Evolutionary conservation across 2,113 vertebrate species (phyloP), one percentile per base, ranked within the genome.

Genomic region (Emydura subglobosa): DNA sequence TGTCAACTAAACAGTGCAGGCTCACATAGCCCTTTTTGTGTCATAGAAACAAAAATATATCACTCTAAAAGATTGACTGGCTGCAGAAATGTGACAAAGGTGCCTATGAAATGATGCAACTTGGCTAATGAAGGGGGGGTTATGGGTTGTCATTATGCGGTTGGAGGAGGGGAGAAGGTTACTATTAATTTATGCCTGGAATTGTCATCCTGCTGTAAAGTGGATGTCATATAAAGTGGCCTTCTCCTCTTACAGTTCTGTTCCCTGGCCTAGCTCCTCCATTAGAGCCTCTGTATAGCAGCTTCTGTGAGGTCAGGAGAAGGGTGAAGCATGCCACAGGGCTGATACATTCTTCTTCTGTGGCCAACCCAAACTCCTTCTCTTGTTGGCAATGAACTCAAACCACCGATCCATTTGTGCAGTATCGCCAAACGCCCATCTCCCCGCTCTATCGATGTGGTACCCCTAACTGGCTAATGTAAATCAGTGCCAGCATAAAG

Each of bases 1-100:
- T 85, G 47, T 5, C 1, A 87, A 51, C 79, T 93, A 59, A 44
- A 88, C 81, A 61, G 65, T n/a, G 16, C n/a, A 72, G 19, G 7
- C 34, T 72, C 50, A 19, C 21, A 74, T 49, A 34, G 79, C 61
- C 82, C 29, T 39, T 86, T 79, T 82, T 91, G 80, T 86, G 78
- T 85, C 88, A 82, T 39, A 90, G 53, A 54, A 80, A 84, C 6
- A 92, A 90, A 22, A 93, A 86, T 65, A 17, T 53, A 49, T 78
- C 72, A 65, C 10, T 82, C 10, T 89, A 14, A 19, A 88, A 72
- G 19, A 86, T 24, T 27, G 19, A 0, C 50, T 91, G 51, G 1
- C 34, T 85, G 87, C 47, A 81, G 57, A 82, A 78, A n/a, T 68
- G 19, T n/a, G 29, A 82, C 31, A 0, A 22, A 86, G 72, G 42